These are phyloP conservation scores for Rhinichthys osculus DNA, from an alignment of 2,797 vertebrate genomes.

Conservation along the genomic window DNA sequence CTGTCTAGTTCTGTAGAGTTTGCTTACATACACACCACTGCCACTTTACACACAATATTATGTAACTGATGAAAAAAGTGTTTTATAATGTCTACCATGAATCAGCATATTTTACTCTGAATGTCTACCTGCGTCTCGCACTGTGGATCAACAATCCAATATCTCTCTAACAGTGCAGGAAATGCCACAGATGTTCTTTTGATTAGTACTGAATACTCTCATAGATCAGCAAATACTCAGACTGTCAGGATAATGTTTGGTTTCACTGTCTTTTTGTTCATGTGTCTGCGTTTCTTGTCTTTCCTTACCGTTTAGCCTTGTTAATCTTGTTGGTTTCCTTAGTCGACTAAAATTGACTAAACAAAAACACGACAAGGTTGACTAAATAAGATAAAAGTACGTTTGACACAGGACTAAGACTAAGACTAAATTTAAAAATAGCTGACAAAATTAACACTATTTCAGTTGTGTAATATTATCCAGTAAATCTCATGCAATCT, in stretches of 20 bases:
- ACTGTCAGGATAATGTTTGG: not conserved
- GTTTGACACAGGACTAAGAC: not conserved
- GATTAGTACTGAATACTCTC: not conserved
- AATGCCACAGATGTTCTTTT: slow-evolving; percentile 1
- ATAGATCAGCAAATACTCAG: not conserved
- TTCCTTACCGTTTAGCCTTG: not conserved
- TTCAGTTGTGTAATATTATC: not conserved
- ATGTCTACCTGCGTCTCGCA: not conserved
- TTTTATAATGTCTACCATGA: slow-evolving; percentile 30
- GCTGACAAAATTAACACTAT: not conserved
- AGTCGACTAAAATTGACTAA: not conserved
- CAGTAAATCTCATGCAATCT: not conserved
- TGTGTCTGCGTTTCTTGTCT: not conserved
- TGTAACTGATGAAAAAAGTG: not conserved
- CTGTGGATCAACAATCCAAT: slow-evolving; percentile 16
- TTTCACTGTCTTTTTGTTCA: not conserved
- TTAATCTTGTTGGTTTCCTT: not conserved
- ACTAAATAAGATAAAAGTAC: not conserved
- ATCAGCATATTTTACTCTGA: slow-evolving; percentile 7
- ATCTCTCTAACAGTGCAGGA: slow-evolving; percentile 1
- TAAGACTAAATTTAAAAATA: not conserved
- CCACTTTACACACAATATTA: not conserved
- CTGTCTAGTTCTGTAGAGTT: not conserved
- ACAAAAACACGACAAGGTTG: not conserved
- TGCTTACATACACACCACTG: not conserved